These are phyloP conservation scores for Drosophila mojavensis DNA, from an alignment of 1,140 invertebrate species.

Conservation along the genomic window DNA sequence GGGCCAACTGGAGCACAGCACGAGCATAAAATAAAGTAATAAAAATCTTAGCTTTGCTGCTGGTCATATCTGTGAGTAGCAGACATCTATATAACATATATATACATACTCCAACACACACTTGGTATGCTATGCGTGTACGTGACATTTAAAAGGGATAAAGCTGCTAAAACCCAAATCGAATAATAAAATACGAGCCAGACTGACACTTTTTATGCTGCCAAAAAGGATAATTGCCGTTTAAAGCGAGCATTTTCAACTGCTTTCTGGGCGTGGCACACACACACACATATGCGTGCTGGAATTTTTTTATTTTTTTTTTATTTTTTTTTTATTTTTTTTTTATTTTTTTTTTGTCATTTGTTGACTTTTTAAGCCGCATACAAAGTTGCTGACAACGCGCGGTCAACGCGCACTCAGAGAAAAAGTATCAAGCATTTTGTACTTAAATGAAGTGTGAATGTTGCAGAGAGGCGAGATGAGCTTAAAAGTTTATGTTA, in stretches of 20 bases:
- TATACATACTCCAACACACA: slow-evolving; percentile 11
- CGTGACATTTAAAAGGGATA: slow-evolving; percentile 80
- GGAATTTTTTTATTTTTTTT: neutral
- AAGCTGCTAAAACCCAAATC: slow-evolving; percentile 69
- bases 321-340: neutral
- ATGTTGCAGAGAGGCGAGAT: neutral
- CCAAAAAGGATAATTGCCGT: slow-evolving; percentile 66
- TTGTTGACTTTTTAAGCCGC: slow-evolving; percentile 24
- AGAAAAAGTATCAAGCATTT: neutral
- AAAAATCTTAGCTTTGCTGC: slow-evolving; percentile 72
- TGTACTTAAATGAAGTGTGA: neutral
- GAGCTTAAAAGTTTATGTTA: neutral
- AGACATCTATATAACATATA: slow-evolving; percentile 58
- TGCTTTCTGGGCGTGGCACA: slow-evolving; percentile 8
- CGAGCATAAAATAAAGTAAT: slow-evolving; percentile 81
- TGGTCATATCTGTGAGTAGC: slow-evolving; percentile 67
- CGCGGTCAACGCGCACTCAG: slow-evolving; percentile 6
- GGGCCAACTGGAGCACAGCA: slow-evolving; percentile 48
- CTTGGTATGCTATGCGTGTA: slow-evolving; percentile 42
- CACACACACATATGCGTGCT: neutral
- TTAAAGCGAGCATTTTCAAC: slow-evolving; percentile 60
- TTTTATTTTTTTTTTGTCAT: neutral
- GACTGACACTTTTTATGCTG: slow-evolving; percentile 45
- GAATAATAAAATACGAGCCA: slow-evolving; percentile 73
- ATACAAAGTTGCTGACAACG: slow-evolving; percentile 15